phyloP scores from a whole-genome alignment of 2,888 invertebrate genomes.

The Heliconius ethilla region DNA sequence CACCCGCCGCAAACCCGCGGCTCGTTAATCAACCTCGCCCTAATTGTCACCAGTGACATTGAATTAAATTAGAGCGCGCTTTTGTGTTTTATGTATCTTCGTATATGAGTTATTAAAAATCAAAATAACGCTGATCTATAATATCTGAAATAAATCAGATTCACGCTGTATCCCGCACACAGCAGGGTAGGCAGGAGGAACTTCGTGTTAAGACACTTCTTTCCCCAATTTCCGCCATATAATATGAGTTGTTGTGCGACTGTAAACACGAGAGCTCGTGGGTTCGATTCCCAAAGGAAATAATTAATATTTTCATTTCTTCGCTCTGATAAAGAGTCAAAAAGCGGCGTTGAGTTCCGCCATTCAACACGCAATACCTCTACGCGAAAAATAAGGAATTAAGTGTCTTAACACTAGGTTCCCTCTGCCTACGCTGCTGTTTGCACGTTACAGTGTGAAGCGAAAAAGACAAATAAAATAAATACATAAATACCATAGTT shows the following conservation, averaged over 20 bases:
- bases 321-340: background rate
- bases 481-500: background rate
- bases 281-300: background rate
- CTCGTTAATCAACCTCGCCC: constrained; percentile 40
- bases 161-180: too few relatives aligned
- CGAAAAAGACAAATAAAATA: background rate
- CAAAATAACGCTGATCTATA: too few relatives aligned
- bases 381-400: too few relatives aligned
- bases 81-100: background rate
- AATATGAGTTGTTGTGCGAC: too few relatives aligned
- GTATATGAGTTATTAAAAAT: background rate
- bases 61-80: constrained; percentile 32
- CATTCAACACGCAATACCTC: background rate
- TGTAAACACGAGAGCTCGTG: background rate
- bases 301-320: background rate
- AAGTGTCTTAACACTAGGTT: too few relatives aligned
- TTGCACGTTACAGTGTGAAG: background rate
- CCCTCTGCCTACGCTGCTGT: background rate
- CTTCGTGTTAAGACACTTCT: too few relatives aligned
- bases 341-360: background rate
- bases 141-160: too few relatives aligned
- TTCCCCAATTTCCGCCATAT: too few relatives aligned
- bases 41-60: constrained; percentile 37
- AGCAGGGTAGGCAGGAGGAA: too few relatives aligned
- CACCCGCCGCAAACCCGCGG: constrained; percentile 15